Evolutionary conservation across 23 tunicate genomes (phyloP).

Genomic region (Clavelina lepadiformis): DNA sequence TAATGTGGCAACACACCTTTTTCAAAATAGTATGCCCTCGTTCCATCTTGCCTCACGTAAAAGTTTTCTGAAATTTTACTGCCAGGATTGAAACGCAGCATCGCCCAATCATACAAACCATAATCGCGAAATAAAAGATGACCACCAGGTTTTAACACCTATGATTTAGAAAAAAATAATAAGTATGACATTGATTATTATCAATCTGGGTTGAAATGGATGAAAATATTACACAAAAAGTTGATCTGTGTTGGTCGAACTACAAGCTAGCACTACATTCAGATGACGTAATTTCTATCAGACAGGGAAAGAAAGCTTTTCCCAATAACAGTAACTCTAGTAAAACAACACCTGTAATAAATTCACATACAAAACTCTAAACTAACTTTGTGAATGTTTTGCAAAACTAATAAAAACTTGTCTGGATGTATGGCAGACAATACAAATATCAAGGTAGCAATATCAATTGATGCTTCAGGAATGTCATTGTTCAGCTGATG

Average conservation of each 20-base stretch:
- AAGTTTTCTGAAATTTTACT: slow-evolving; percentile 83
- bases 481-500: slow-evolving; percentile 20
- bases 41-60: slow-evolving; percentile 96
- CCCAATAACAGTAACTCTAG: too few relatives aligned
- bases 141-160: slow-evolving; percentile 85
- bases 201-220: too few relatives aligned
- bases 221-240: too few relatives aligned
- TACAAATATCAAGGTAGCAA: slow-evolving; percentile 80
- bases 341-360: background rate
- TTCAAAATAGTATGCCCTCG: slow-evolving; percentile 88
- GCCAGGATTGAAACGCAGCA: slow-evolving; percentile 85
- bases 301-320: too few relatives aligned
- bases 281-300: too few relatives aligned
- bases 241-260: too few relatives aligned
- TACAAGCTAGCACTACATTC: too few relatives aligned
- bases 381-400: slow-evolving; percentile 46
- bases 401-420: slow-evolving; percentile 58
- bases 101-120: slow-evolving; percentile 95
- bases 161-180: too few relatives aligned
- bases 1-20: slow-evolving; percentile 17
- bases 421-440: slow-evolving; percentile 94
- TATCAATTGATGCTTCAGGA: slow-evolving; percentile 53
- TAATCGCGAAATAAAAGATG: slow-evolving; percentile 78
- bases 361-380: background rate
- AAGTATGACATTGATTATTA: too few relatives aligned